Evolutionary conservation across 1,140 invertebrate species (phyloP), one percentile per base, ranked within the genome.

Genomic region (Pseudomyrmex sp.): DNA sequence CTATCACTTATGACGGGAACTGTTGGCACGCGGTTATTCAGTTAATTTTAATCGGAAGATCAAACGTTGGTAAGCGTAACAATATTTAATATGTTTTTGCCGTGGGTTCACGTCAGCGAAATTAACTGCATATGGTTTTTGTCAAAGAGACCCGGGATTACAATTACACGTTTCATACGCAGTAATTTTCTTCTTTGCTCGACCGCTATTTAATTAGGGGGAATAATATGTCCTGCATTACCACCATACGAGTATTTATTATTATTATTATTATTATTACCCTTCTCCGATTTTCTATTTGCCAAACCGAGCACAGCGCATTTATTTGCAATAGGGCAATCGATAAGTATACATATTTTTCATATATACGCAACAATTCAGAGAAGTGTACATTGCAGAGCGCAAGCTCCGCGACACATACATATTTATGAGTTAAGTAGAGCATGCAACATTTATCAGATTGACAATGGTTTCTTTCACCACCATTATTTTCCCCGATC

Each of bases 371-470:
- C 74, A 65, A 35, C 35, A 35, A 65, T 69, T 79, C 52, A 69
- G 4, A 46, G 52, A 58, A 58, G 65, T 58, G 44, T 46, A 77
- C 18, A 50, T 77, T 77, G 52, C 66, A 26, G 44, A 12, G 52
- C 18, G 35, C 35, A 35, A 48, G 48, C n/a, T 46, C 48, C 0
- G 35, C 0, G 35, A 35, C 35, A 35, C 23, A 59, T 79, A 48
- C 65, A 79, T 79, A 79, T 79, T 79, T 70, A 79, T 69, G 52
- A 79, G 13, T 26, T 12, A 9, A 46, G 52, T 9, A 26, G 52
- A 58, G 76, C 76, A 79, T 52, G 76, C 76, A 68, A 79, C 48
- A 70, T 70, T 79, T 79, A 79, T 79, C 76, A 79, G 76, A 79
- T 79, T 69, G 65, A 59, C 76, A 69, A 48, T 10, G 20, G 52